Evolutionary conservation across 1,140 invertebrate species (phyloP), one percentile per base, ranked within the genome.

Genomic region (Drosophila elegans): DNA sequence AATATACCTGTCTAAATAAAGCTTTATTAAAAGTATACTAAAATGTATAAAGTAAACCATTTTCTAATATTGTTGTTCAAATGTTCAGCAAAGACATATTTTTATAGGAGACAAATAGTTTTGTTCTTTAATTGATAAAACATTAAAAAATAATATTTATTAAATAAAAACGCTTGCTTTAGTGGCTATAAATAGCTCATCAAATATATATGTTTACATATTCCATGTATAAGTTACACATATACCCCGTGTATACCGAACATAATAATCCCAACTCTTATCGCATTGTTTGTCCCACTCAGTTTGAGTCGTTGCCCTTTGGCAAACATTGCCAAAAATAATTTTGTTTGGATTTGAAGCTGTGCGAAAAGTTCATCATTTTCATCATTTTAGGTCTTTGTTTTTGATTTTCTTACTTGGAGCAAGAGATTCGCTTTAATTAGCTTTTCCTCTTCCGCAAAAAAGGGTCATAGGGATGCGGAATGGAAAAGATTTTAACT

Each of bases 251-350:
- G n/a, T 27, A 27, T 41, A n/a, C 12, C 11, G 2, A n/a, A 2
- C 4, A 10, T 16, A 59, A 51, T 51, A 27, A 57, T 7, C 4
- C 0, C 4, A 32, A 34, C 45, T n/a, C 45, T 25, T 34, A 34
- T 3, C 39, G n/a, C 11, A 11, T 10, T 41, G 3, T 57, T 59
- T 11, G 13, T 9, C 13, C 21, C n/a, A 16, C 48, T 27, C 32
- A 13, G 5, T 38, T 27, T 38, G 21, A 60, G 46, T 27, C 21
- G 32, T 27, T 53, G 9, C 25, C 21, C 3, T 41, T 41, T 4
- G 36, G 25, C 59, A 62, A 59, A 62, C 59, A 62, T 59, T 29
- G 53, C 52, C 52, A 57, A 61, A 64, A 56, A 69, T 56, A 41
- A 69, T 41, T 63, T 48, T 71, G 11, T 48, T 56, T 71, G 48